Conservation (phyloP, 2,113 vertebrate species). For the Lepus americanus region DNA sequence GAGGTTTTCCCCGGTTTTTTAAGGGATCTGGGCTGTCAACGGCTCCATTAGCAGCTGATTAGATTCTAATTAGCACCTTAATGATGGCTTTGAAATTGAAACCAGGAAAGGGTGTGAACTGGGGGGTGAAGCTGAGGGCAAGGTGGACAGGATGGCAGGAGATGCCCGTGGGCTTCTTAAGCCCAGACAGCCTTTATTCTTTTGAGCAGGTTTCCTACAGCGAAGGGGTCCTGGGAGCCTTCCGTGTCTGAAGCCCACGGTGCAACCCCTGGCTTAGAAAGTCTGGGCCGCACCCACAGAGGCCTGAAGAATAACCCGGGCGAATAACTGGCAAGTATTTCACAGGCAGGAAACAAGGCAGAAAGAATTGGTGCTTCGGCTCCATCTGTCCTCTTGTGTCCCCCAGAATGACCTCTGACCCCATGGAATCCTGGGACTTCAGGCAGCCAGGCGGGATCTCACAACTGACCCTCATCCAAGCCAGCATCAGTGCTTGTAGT, state of each 20-base stretch:
- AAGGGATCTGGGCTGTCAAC: slow-evolving; percentile 69
- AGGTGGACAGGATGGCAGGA: not conserved
- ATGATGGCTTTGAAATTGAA: slow-evolving; percentile 72
- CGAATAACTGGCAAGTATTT: slow-evolving; percentile 50
- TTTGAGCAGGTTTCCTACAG: not conserved
- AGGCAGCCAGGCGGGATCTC: not conserved
- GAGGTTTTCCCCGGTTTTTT: slow-evolving; percentile 33
- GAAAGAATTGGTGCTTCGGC: not conserved
- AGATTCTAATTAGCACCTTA: slow-evolving; percentile 74
- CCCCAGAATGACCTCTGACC: slow-evolving; percentile 15
- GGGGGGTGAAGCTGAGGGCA: not conserved
- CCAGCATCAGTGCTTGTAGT: not conserved
- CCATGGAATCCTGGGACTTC: not conserved
- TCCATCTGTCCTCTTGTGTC: not conserved
- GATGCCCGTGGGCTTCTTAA: not conserved
- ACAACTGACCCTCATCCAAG: not conserved
- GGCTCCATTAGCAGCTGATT: slow-evolving; percentile 73
- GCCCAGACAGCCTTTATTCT: not conserved
- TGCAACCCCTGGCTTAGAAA: not conserved
- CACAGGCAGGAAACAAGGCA: not conserved
- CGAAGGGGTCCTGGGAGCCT: not conserved
- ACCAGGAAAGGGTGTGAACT: slow-evolving; percentile 6
- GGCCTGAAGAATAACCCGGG: not conserved
- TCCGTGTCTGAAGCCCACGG: not conserved
- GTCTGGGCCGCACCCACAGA: not conserved